Conservation (phyloP, 1,140 invertebrate species). For the Megalonaias nervosa region DNA sequence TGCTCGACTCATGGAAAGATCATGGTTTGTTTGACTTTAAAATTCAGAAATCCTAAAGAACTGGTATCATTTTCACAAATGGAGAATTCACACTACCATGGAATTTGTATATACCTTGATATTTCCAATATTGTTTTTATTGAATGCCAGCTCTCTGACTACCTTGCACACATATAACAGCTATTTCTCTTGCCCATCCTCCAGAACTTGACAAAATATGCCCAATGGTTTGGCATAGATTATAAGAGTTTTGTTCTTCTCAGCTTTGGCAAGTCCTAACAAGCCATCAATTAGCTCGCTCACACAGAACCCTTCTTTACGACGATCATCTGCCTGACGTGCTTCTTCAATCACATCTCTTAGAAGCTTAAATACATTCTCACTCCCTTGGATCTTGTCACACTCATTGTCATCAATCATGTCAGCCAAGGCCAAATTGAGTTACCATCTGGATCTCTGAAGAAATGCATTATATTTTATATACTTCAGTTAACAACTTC, state of each 20-base stretch:
- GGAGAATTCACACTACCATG: too few species aligned
- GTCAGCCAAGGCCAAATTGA: conserved; percentile 20
- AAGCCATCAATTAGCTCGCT: conserved; percentile 22
- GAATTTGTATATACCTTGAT: too few species aligned
- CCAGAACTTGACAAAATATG: too few species aligned
- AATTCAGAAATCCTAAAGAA: too few species aligned
- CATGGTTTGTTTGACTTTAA: too few species aligned
- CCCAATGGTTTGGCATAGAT: not conserved
- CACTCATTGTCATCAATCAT: conserved; percentile 26
- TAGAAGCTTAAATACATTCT: conserved; percentile 22
- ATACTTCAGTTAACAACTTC: too few species aligned
- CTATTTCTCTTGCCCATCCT: too few species aligned
- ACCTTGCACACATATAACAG: too few species aligned
- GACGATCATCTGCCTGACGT: not conserved
- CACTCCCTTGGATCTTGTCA: conserved; percentile 4
- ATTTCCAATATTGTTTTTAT: too few species aligned
- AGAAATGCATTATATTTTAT: not conserved
- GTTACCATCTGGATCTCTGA: conserved; percentile 33
- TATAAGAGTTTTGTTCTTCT: conserved; percentile 15
- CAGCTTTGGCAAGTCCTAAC: conserved; percentile 17
- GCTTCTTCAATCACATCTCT: conserved; percentile 11
- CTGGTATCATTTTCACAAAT: too few species aligned
- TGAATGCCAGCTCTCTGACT: too few species aligned
- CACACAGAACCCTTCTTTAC: conserved; percentile 22
- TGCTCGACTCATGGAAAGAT: too few species aligned